These are phyloP conservation scores for Enoplosus armatus DNA, from an alignment of 2,797 vertebrate species.

Conservation along the genomic window DNA sequence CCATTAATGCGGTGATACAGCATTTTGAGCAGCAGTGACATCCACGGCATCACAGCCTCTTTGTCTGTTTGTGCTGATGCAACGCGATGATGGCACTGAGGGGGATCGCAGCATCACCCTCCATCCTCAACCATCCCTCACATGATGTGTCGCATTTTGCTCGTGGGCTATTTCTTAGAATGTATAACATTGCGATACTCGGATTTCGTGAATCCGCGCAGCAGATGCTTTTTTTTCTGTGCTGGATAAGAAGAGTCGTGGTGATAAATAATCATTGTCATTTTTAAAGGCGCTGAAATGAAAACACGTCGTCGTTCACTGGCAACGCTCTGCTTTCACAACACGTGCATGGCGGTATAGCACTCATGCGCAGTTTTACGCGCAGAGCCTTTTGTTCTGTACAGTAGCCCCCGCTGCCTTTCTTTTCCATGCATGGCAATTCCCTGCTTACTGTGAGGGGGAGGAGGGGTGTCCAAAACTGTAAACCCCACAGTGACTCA, in stretches of 20 bases:
- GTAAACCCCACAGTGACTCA: slow-evolving; percentile 65
- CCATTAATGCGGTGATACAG: slow-evolving; percentile 79
- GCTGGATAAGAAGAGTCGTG: not conserved
- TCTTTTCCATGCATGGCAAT: slow-evolving; percentile 44
- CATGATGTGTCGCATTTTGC: not conserved
- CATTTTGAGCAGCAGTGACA: slow-evolving; percentile 67
- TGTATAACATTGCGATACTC: not conserved
- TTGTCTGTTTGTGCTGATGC: slow-evolving; percentile 80
- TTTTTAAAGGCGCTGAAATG: slow-evolving; percentile 5
- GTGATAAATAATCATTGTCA: not conserved
- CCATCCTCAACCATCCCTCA: not conserved
- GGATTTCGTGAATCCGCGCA: not conserved
- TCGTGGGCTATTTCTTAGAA: not conserved
- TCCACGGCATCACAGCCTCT: slow-evolving; percentile 69
- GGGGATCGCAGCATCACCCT: slow-evolving; percentile 21
- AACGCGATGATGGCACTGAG: slow-evolving; percentile 41
- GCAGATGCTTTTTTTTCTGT: not conserved
- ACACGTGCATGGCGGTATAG: slow-evolving; percentile 57
- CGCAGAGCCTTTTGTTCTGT: slow-evolving; percentile 75
- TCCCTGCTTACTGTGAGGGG: slow-evolving; percentile 38
- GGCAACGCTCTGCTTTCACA: slow-evolving; percentile 50
- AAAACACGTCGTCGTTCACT: slow-evolving; percentile 21
- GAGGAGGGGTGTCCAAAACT: slow-evolving; percentile 25
- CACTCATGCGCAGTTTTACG: slow-evolving; percentile 70
- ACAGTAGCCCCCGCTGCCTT: slow-evolving; percentile 50